Percentiles rank a stretch among this genome's conserved stretches.
Evolutionary conservation across 2,797 vertebrate species (phyloP).

Genomic region (Falco naumanni): DNA sequence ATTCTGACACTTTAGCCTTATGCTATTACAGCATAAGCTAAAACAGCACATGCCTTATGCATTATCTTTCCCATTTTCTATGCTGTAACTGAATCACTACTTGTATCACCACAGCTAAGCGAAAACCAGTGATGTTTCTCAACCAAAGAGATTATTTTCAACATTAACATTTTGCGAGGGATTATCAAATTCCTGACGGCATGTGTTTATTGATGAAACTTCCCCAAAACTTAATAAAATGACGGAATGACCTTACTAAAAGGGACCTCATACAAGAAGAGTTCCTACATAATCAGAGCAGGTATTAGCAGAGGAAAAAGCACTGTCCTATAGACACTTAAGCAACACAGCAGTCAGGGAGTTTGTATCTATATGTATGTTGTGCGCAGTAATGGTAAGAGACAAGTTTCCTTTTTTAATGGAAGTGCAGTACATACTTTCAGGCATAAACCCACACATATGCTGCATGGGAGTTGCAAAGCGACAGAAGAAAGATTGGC

Average conservation of each 20-base stretch:
- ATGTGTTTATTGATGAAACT: background rate
- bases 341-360: background rate
- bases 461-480: background rate
- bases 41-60: fast-evolving
- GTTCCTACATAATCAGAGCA: background rate
- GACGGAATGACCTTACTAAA: background rate
- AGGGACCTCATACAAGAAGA: background rate
- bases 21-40: too few relatives aligned
- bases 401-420: background rate
- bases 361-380: background rate
- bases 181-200: background rate
- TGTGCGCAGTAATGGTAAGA: background rate
- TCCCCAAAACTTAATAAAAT: background rate
- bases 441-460: background rate
- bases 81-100: background rate
- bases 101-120: too few relatives aligned
- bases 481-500: background rate
- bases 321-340: background rate
- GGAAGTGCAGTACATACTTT: background rate
- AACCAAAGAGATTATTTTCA: background rate
- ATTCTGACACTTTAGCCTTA: background rate
- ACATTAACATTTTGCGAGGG: background rate
- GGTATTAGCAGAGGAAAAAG: background rate
- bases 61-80: background rate
- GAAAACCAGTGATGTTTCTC: background rate